A percentile compares a stretch with the other conserved stretches of the same genome.
Conservation (phyloP, 2,888 invertebrate genomes). For the Sceliomorpha sp. region DNA sequence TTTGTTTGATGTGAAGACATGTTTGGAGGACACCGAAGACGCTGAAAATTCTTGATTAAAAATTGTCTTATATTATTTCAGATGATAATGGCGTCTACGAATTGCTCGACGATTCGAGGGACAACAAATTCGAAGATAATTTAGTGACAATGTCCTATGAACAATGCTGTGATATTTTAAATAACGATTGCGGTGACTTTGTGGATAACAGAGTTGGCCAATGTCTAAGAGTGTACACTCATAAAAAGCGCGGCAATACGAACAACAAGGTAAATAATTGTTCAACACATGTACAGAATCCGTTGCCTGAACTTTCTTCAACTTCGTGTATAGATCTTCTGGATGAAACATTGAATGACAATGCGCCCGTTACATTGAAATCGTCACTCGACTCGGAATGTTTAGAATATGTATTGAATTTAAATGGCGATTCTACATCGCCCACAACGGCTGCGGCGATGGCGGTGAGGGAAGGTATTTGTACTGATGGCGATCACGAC, state of each 20-base stretch:
- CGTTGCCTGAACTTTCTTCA: constrained; percentile 54
- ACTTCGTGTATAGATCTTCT: constrained; percentile 72
- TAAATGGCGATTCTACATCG: constrained; percentile 70
- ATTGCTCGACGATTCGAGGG: constrained; percentile 39
- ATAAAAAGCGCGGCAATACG: constrained; percentile 69
- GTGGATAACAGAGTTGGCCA: constrained; percentile 66
- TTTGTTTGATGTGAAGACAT: too few relatives aligned
- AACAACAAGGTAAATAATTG: constrained; percentile 61
- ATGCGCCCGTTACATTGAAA: constrained; percentile 68
- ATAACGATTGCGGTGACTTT: constrained; percentile 54
- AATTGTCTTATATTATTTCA: too few relatives aligned
- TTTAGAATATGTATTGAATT: constrained; percentile 71
- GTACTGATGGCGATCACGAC: constrained; percentile 49
- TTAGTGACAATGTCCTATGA: constrained; percentile 62
- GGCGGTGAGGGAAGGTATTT: constrained; percentile 4
- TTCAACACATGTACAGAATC: constrained; percentile 35
- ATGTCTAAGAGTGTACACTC: constrained; percentile 74
- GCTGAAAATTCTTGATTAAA: too few relatives aligned
- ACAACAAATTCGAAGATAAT: constrained; percentile 44
- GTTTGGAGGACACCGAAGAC: too few relatives aligned
- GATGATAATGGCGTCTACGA: constrained; percentile 17
- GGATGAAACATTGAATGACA: constrained; percentile 65
- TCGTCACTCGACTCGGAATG: constrained; percentile 71
- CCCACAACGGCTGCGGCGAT: constrained; percentile 12
- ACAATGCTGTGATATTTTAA: constrained; percentile 67